Base-by-base conservation (phyloP, 2,113 vertebrate species). In the Ameiurus melas region DNA sequence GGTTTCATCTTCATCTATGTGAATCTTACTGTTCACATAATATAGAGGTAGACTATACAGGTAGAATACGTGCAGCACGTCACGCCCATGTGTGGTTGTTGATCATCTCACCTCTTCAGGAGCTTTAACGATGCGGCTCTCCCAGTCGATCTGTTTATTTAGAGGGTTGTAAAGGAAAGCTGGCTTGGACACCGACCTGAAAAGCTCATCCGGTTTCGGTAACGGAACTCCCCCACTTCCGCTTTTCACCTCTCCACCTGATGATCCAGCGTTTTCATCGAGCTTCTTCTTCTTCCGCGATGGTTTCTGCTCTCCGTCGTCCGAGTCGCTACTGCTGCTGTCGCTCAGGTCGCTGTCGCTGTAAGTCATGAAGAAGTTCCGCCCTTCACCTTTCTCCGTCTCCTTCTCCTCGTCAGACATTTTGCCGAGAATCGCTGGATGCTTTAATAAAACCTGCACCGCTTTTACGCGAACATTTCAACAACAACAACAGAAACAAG, bases 71-170 rank as follows among this genome's bases (percentile, higher is more conserved):
- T 75, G 19, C 6, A 22, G 20, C 7, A 22, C 60, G 25, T 62
- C 22, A 25, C 20, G 25, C 60, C 60, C 60, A 62, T 22, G 2
- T 53, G 66, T 36, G 47, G 10, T 20, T 36, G 19, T n/a, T 17
- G 5, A 9, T 2, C 17, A 1, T n/a, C 43, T 33, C n/a, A 13
- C 22, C 97, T 99, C 98, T 90, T 98, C 97, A 0, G 98, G 98
- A 0, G 97, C 95, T 92, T 97, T 96, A 75, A 98, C 94, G 4
- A 96, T 94, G 83, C 97, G 96, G 70, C 96, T 95, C 86, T 98
- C 97, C 98, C 98, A 99, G 94, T 99, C 97, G 80, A 99, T 98
- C 93, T 97, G 93, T 89, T 97, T 97, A 89, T 97, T 97, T 43
- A 97, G 94, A 0, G 98, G 98, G 79, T 98, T 98, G 86, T 97